A percentile compares a stretch with the other conserved stretches of the same genome.
Evolutionary conservation across 2,888 invertebrate species (phyloP).

Genomic region (Eupithecia subfuscata): DNA sequence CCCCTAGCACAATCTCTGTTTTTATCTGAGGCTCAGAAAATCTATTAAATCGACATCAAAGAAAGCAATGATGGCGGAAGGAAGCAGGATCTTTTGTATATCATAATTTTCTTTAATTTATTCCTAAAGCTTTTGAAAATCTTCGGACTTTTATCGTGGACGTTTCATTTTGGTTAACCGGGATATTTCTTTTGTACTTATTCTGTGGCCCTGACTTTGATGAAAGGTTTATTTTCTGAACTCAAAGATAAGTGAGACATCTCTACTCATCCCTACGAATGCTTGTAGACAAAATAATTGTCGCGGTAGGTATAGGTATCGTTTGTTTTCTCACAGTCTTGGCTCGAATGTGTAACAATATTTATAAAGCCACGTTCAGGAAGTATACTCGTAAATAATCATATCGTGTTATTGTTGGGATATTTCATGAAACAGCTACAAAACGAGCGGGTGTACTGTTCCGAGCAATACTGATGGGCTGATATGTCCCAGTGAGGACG

Average conservation of each 20-base stretch:
- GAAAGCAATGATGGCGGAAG: background rate
- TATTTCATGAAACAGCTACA: slow-evolving; percentile 24
- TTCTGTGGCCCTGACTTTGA: background rate
- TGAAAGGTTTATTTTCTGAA: background rate
- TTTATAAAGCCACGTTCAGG: background rate
- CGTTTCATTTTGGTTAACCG: background rate
- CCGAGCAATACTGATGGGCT: slow-evolving; percentile 9
- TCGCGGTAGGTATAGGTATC: too few relatives aligned
- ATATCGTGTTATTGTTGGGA: background rate
- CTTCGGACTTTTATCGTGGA: background rate
- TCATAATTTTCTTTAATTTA: background rate
- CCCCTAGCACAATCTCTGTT: background rate
- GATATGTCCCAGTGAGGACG: background rate
- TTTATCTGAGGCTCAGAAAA: background rate
- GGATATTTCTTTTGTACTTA: background rate
- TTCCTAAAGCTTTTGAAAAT: background rate
- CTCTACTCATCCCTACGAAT: background rate
- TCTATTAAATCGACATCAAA: background rate
- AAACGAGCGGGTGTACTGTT: slow-evolving; percentile 6
- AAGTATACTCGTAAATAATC: background rate
- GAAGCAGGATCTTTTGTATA: background rate
- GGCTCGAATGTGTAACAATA: background rate
- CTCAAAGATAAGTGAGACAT: background rate
- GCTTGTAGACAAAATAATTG: background rate
- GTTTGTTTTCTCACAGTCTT: background rate